Base-by-base conservation (phyloP, 37 sponge, comb jelly and placozoan genomes). In the Axinella damicornis region DNA sequence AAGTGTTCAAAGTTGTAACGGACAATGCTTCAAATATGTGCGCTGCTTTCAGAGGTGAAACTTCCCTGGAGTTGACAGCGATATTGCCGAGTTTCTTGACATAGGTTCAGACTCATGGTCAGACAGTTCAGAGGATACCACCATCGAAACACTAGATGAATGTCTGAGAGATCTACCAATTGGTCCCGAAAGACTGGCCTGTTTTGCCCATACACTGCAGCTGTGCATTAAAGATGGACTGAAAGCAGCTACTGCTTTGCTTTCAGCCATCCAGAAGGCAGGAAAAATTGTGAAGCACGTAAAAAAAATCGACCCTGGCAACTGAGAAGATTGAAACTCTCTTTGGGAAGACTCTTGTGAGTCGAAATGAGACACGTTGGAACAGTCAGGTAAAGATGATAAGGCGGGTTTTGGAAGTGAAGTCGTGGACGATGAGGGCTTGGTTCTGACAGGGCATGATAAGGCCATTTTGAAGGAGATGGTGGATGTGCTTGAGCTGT, bases 1-100 rank as follows among this genome's bases (percentile, higher is more conserved):
- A 77, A 57, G 54, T 77, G n/a, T 77, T 77, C 62, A 57, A 22
- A 24, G 62, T 77, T 25, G 36, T 77, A 57, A 77, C 78, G 11
- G 78, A 77, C 35, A 77, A 77, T 59, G 78, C 78, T 32, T 39
- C 78, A 60, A 77, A 77, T 33, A 77, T 77, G 78, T 46, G 46
- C 9, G 46, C 46, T 46, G 46, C 46, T 46, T 46, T 46, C 9
- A 9, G 9, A 46, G 46, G 6, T 46, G 46, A 2, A 34, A 9
- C 31, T 1, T 28, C 2, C 2, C 30, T 18, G 53, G 5, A 31
- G 32, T 20, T 25, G 78, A 77, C 15, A 30, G 9, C 19, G 63
- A 59, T 77, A 24, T 22, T 54, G 62, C 6, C 9, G 62, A 32
- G 18, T 37, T 57, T 58, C 21, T 57, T 77, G 63, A 77, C 56